These are phyloP conservation scores for Galeruca laticollis DNA, from an alignment of 2,888 invertebrate species.

Conservation along the genomic window DNA sequence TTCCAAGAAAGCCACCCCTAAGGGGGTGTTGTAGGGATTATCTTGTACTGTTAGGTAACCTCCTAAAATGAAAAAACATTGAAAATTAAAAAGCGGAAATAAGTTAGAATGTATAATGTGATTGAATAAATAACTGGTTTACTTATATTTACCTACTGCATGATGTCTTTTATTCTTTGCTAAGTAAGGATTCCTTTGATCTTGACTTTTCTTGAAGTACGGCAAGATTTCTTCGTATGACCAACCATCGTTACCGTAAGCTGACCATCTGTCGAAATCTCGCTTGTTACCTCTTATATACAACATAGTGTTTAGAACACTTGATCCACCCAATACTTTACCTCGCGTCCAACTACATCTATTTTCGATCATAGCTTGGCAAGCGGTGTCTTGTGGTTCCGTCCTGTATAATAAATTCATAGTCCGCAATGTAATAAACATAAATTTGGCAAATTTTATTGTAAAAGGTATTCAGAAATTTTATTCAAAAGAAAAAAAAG, in stretches of 20 bases:
- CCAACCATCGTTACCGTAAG: slow-evolving; percentile 90
- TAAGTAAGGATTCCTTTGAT: slow-evolving; percentile 89
- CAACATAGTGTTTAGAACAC: slow-evolving; percentile 90
- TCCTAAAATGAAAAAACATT: slow-evolving; percentile 68
- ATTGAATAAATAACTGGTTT: too few species aligned
- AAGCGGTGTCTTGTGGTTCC: slow-evolving; percentile 85
- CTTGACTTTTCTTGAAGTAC: slow-evolving; percentile 89
- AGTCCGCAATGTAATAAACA: not conserved
- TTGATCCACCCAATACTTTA: slow-evolving; percentile 88
- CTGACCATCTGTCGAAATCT: slow-evolving; percentile 91
- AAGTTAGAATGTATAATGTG: not conserved
- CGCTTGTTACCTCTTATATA: slow-evolving; percentile 89
- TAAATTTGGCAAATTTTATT: too few species aligned
- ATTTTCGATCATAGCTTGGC: slow-evolving; percentile 87
- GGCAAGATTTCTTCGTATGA: slow-evolving; percentile 83
- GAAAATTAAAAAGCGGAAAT: not conserved
- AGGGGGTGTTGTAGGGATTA: slow-evolving; percentile 83
- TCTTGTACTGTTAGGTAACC: slow-evolving; percentile 84
- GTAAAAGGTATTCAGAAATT: too few species aligned
- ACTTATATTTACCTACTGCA: slow-evolving; percentile 71
- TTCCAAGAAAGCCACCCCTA: slow-evolving; percentile 87
- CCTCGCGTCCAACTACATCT: slow-evolving; percentile 92
- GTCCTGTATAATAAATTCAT: slow-evolving; percentile 71
- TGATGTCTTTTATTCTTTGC: slow-evolving; percentile 81
- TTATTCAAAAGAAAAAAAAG: too few species aligned